These are phyloP conservation scores for Bhutanitis thaidina DNA, from an alignment of 2,888 invertebrate genomes.

Conservation along the genomic window DNA sequence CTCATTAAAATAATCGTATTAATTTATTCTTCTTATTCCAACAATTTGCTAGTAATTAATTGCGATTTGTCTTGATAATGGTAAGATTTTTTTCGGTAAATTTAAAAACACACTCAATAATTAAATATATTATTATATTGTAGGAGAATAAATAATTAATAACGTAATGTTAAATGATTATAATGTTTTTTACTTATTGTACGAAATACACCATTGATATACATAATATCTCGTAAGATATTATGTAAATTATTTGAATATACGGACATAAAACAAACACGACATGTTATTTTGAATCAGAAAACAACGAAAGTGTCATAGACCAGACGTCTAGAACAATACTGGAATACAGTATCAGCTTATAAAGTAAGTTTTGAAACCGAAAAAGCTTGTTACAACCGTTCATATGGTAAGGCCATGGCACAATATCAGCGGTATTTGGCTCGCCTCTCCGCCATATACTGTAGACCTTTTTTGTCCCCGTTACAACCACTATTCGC, in stretches of 20 bases:
- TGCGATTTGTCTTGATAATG: too few species aligned
- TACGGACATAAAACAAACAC: background rate
- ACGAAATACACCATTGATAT: too few species aligned
- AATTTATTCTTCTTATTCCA: too few species aligned
- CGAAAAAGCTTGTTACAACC: background rate
- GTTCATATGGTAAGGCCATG: conserved; percentile 11
- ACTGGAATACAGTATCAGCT: background rate
- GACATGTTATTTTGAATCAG: background rate
- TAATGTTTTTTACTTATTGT: too few species aligned
- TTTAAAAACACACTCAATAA: too few species aligned
- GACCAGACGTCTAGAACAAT: background rate
- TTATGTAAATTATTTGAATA: background rate
- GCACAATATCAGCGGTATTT: conserved; percentile 11
- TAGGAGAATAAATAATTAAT: too few species aligned
- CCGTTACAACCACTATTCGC: conserved; percentile 3
- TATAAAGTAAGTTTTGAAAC: background rate
- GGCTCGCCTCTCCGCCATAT: conserved; percentile 10
- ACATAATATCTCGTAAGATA: too few species aligned
- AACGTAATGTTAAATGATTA: too few species aligned
- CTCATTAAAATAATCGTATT: too few species aligned
- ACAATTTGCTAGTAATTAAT: too few species aligned
- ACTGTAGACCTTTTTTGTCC: conserved; percentile 41
- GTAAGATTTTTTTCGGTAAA: too few species aligned
- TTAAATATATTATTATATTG: too few species aligned
- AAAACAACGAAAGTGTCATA: background rate